Percentiles rank a stretch among this genome's conserved stretches.
Conservation (phyloP, 2,888 invertebrate genomes). For the Agriopis marginaria region DNA sequence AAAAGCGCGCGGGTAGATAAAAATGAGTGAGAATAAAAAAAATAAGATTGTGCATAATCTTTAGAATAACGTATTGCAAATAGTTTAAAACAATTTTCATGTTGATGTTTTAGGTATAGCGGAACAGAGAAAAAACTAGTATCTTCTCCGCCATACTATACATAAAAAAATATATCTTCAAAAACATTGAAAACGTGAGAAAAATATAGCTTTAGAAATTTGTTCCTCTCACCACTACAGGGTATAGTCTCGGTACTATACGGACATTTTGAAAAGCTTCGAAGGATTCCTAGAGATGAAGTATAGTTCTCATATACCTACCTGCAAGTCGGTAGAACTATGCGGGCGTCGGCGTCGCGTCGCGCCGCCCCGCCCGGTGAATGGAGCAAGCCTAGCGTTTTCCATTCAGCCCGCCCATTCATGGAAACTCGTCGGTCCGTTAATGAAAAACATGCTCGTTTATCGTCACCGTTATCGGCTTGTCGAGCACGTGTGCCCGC, state of each 20-base stretch:
- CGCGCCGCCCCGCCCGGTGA: slow-evolving; percentile 59
- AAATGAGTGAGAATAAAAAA: too few species aligned
- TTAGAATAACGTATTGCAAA: too few species aligned
- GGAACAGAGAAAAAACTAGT: too few species aligned
- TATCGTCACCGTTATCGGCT: slow-evolving; percentile 72
- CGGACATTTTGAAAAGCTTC: not conserved
- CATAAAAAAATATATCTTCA: too few species aligned
- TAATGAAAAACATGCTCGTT: slow-evolving; percentile 78
- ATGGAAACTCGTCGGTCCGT: slow-evolving; percentile 81
- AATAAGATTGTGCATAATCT: too few species aligned
- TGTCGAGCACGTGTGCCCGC: slow-evolving; percentile 62
- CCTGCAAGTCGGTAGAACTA: slow-evolving; percentile 2
- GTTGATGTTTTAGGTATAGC: too few species aligned
- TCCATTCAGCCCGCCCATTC: slow-evolving; percentile 82
- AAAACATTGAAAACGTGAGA: too few species aligned
- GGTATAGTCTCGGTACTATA: not conserved
- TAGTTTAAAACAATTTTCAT: too few species aligned
- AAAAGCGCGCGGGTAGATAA: too few species aligned
- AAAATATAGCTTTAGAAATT: not conserved
- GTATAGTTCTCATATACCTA: not conserved
- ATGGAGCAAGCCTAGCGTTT: slow-evolving; percentile 77
- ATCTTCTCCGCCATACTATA: too few species aligned
- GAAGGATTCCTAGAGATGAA: slow-evolving; percentile 1
- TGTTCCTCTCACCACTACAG: too few species aligned
- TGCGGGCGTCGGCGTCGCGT: slow-evolving; percentile 52